Percentiles rank a stretch among this genome's conserved stretches.
phyloP scores from a whole-genome alignment of 2,113 vertebrate species.

The Lophochroa leadbeateri region DNA sequence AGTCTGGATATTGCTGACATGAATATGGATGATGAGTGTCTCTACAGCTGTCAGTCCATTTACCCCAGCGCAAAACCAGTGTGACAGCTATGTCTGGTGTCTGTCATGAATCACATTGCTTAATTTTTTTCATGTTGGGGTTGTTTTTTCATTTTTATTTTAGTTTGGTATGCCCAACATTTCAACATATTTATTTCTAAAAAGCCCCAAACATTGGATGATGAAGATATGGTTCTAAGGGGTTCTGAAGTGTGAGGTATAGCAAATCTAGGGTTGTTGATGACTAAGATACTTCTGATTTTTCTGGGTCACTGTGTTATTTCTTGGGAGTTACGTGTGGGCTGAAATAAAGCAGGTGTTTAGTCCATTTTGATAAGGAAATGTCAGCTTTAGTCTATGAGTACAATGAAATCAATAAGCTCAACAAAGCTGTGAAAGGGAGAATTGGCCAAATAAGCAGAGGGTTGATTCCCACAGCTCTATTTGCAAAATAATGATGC shows the following conservation, averaged over 20 bases:
- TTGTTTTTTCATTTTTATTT: neutral
- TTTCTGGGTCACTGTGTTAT: neutral
- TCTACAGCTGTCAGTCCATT: neutral
- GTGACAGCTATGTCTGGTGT: neutral
- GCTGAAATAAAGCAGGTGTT: constrained; percentile 10
- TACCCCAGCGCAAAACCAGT: neutral
- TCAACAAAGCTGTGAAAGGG: neutral
- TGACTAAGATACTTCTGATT: neutral
- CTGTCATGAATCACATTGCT: neutral
- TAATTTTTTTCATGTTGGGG: neutral
- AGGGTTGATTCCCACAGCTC: neutral
- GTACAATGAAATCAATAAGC: neutral
- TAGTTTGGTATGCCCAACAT: neutral
- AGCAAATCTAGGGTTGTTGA: neutral
- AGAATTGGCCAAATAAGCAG: neutral
- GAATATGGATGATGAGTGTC: neutral
- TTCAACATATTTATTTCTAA: neutral
- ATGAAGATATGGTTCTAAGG: neutral
- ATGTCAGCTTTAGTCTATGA: neutral
- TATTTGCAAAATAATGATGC: neutral
- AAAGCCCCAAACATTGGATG: neutral
- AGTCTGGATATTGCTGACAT: neutral
- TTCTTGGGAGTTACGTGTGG: neutral
- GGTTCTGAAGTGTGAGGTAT: neutral
- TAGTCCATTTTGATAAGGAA: constrained; percentile 31